Percentiles rank a stretch among this genome's conserved stretches.
Evolutionary conservation across 2,888 invertebrate species (phyloP).

Genomic region (Nowickia ferox): DNA sequence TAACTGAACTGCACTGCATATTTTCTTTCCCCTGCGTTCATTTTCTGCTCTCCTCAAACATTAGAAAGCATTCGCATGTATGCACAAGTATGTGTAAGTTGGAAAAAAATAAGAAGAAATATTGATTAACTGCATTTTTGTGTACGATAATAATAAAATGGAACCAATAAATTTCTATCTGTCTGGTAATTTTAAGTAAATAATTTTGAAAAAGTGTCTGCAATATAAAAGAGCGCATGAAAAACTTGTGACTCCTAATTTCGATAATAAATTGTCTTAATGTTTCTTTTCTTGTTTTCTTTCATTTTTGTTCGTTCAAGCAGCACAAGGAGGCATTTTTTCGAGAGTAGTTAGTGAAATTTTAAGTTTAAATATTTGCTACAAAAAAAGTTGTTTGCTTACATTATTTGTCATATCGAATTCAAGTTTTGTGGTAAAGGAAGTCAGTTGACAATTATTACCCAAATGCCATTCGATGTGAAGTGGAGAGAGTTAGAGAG

Average conservation of each 20-base stretch:
- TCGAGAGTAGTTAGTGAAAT: background rate
- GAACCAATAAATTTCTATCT: slow-evolving; percentile 62
- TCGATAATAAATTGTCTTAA: slow-evolving; percentile 29
- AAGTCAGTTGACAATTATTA: no score
- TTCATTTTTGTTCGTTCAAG: background rate
- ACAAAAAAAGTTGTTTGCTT: no score
- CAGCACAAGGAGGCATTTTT: background rate
- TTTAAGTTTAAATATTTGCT: background rate
- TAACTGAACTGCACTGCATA: slow-evolving; percentile 24
- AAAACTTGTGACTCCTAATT: slow-evolving; percentile 45
- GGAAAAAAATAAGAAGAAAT: slow-evolving; percentile 9
- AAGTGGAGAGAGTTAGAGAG: no score
- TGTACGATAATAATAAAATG: slow-evolving; percentile 48
- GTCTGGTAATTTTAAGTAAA: slow-evolving; percentile 62
- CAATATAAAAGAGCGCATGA: slow-evolving; percentile 42
- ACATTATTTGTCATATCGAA: no score
- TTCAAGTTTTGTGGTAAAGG: no score
- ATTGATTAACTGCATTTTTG: slow-evolving; percentile 64
- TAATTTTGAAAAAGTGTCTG: slow-evolving; percentile 54
- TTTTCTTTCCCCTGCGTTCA: background rate
- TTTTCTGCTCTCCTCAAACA: slow-evolving; percentile 26
- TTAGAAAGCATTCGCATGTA: no score
- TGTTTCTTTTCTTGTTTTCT: slow-evolving; percentile 1
- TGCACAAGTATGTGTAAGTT: background rate
- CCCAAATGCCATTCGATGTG: no score